Conservation (phyloP, 2,113 vertebrate genomes). For the Hippolais icterina region DNA sequence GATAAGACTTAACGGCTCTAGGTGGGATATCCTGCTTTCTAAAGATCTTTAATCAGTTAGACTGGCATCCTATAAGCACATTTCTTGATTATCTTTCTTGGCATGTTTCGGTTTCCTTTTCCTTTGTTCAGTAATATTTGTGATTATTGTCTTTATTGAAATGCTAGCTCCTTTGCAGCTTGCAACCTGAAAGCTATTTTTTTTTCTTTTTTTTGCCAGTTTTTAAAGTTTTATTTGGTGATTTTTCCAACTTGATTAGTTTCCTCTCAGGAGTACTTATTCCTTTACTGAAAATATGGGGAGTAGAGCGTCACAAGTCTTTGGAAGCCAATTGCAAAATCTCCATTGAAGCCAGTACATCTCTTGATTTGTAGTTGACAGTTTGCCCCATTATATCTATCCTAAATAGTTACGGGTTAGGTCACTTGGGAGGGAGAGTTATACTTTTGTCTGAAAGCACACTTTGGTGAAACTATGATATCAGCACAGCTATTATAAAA, state of each 20-base stretch:
- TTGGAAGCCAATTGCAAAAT: background rate
- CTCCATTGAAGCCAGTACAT: background rate
- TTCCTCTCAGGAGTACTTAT: background rate
- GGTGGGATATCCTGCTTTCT: conserved; percentile 43
- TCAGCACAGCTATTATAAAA: conserved; percentile 38
- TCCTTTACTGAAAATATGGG: background rate
- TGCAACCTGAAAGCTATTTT: background rate
- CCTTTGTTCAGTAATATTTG: conserved; percentile 46
- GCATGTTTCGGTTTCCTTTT: conserved; percentile 22
- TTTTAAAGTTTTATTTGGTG: background rate
- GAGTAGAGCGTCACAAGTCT: background rate
- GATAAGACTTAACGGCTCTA: conserved; percentile 43
- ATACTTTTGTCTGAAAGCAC: conserved; percentile 58
- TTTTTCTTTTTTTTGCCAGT: background rate
- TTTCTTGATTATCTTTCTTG: conserved; percentile 33
- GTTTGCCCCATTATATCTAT: background rate
- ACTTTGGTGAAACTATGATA: conserved; percentile 58
- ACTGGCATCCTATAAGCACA: background rate
- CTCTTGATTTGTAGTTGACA: conserved; percentile 20
- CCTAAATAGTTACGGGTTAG: conserved; percentile 45
- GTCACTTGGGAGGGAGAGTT: conserved; percentile 34
- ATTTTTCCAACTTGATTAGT: background rate
- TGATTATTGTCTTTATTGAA: conserved; percentile 11
- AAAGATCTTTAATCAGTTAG: conserved; percentile 32
- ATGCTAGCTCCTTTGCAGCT: background rate